Percentiles rank a stretch among this genome's conserved stretches.
Conservation (phyloP, 2,888 invertebrate species). For the Aleiodes testaceus region DNA sequence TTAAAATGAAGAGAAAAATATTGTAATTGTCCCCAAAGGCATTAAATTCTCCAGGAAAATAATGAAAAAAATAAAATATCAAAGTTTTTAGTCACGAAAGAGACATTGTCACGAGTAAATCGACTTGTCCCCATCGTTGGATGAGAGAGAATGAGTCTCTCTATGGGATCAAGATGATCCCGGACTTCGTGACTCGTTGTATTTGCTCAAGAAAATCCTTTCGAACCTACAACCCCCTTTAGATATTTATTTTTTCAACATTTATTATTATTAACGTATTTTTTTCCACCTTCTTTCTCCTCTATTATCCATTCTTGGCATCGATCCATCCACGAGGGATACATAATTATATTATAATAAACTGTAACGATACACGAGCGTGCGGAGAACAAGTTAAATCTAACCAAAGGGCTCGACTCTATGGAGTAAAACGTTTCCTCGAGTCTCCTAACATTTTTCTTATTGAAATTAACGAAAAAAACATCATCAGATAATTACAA, state of each 20-base stretch:
- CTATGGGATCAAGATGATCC: constrained; percentile 56
- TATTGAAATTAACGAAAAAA: too few species aligned
- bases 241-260: constrained; percentile 31
- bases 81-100: constrained; percentile 37
- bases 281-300: constrained; percentile 39
- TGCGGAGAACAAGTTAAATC: constrained; percentile 42
- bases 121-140: constrained; percentile 14
- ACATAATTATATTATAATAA: constrained; percentile 73
- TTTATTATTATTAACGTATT: constrained; percentile 17
- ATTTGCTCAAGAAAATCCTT: constrained; percentile 66
- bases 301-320: constrained; percentile 58
- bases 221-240: constrained; percentile 41
- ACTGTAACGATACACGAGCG: constrained; percentile 69
- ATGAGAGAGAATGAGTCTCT: constrained; percentile 44
- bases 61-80: neutral
- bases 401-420: constrained; percentile 27
- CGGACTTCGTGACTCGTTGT: constrained; percentile 70
- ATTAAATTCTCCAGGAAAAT: neutral
- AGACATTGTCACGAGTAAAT: constrained; percentile 38
- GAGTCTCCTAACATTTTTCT: neutral
- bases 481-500: too few species aligned
- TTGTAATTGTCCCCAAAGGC: too few species aligned
- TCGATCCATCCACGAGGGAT: constrained; percentile 66
- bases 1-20: too few species aligned
- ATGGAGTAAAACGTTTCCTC: constrained; percentile 13